These are phyloP conservation scores for Mystacornis crossleyi DNA, from an alignment of 2,113 vertebrate genomes.

Conservation along the genomic window DNA sequence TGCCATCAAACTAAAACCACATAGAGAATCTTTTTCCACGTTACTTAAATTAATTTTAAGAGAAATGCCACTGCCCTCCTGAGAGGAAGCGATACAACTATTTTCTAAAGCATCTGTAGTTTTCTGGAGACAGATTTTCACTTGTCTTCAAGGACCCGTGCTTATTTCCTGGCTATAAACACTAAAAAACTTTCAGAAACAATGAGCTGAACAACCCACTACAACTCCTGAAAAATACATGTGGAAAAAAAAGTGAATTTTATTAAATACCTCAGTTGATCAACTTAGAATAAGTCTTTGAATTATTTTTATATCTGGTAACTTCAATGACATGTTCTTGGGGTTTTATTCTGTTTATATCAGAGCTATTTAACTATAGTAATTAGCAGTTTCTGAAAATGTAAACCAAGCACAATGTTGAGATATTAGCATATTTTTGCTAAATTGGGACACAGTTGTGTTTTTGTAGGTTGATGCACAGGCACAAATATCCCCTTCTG, in stretches of 20 bases:
- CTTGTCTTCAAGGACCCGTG: neutral
- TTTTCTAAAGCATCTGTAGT: neutral
- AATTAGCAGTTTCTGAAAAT: neutral
- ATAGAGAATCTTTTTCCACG: neutral
- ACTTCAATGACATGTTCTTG: rapidly evolving
- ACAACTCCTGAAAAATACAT: neutral
- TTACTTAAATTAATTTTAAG: neutral
- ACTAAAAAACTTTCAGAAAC: neutral
- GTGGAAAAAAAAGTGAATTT: neutral
- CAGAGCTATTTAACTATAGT: neutral
- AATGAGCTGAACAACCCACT: neutral
- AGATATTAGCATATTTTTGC: too few relatives aligned
- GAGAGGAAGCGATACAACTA: neutral
- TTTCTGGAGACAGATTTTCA: neutral
- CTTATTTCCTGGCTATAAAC: neutral
- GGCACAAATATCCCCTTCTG: too few relatives aligned
- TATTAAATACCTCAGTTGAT: neutral
- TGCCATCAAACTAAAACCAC: neutral
- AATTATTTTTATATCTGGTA: neutral
- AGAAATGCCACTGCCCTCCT: neutral
- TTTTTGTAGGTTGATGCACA: rapidly evolving
- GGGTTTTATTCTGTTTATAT: neutral
- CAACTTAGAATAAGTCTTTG: neutral
- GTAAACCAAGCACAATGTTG: neutral
- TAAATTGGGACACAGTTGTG: rapidly evolving